These are phyloP conservation scores for Amiota minor DNA, from an alignment of 2,888 invertebrate genomes.

Conservation along the genomic window DNA sequence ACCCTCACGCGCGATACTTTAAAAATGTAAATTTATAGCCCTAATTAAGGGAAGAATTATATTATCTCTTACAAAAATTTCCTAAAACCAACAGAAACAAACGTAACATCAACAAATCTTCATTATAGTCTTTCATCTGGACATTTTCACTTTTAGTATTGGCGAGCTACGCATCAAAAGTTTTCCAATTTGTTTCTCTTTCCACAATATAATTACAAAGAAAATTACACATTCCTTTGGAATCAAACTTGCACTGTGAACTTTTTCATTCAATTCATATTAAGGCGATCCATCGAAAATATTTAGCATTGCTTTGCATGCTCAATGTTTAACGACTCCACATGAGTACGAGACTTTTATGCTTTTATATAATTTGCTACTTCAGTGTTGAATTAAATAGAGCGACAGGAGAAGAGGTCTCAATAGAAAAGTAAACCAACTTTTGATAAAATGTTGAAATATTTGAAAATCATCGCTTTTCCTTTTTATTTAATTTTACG, in stretches of 20 bases:
- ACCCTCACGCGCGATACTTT: background rate
- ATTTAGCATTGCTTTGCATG: background rate
- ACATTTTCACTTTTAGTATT: background rate
- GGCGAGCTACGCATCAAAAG: background rate
- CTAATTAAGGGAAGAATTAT: no score
- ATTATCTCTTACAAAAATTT: background rate
- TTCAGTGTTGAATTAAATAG: background rate
- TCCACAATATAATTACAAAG: background rate
- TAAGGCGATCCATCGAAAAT: background rate
- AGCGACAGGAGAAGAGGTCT: background rate
- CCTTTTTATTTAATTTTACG: background rate
- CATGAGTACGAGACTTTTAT: background rate
- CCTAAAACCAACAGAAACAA: background rate
- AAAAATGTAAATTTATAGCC: no score
- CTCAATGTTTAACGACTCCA: background rate
- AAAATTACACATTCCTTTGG: no score
- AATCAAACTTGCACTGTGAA: no score
- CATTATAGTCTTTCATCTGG: slow-evolving; percentile 9
- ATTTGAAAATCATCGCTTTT: no score
- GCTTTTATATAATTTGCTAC: background rate
- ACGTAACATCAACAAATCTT: background rate
- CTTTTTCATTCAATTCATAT: background rate
- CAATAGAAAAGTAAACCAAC: no score
- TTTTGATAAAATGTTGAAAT: no score
- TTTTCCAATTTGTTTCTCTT: background rate